Evolutionary conservation across 2,888 invertebrate genomes (phyloP), one percentile per base, ranked within the genome.

Genomic region (Aporophyla nigra): DNA sequence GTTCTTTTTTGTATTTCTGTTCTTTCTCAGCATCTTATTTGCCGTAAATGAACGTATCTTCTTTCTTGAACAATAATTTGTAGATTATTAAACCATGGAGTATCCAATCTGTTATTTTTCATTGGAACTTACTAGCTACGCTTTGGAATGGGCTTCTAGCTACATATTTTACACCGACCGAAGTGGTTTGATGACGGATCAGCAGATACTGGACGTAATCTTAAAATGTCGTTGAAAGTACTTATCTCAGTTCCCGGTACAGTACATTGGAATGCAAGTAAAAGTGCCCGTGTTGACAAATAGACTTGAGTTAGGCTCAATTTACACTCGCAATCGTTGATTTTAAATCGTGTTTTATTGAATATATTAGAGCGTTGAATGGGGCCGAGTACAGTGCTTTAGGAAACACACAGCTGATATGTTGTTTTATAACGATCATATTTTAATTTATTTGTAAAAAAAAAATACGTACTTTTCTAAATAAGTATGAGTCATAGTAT

Each of bases 201-300:
- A 27, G 7, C 14, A n/a, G 58, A 43, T 1, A 43, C 7, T 66
- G 19, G 27, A 19, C 21, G 27, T 19, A 12, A 54, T 0, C 51
- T 46, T 53, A 5, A 24, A 53, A 21, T 61, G 3, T 51, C 19
- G n/a, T 71, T 2, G 43, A 14, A 16, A 16, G 27, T 72, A 49
- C 5, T 40, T 58, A 33, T 58, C 51, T 62, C 14, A 72, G 51
- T 83, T 70, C 81, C 81, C 58, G 66, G 84, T 83, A 83, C 33
- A 10, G 65, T 63, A 74, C 74, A 21, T 7, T 46, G 69, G 80
- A 54, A 73, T 84, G 81, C 66, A 16, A 85, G 85, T 83, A 83
- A 85, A 84, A 77, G 83, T 82, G 68, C 7, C 71, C 53, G 51
- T 56, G 33, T 65, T 51, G 67, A 69, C 63, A 65, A 71, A 74